Percentiles rank a stretch among this genome's conserved stretches.
Evolutionary conservation across 2,888 invertebrate genomes (phyloP).

Genomic region (Pyrrhia umbra): DNA sequence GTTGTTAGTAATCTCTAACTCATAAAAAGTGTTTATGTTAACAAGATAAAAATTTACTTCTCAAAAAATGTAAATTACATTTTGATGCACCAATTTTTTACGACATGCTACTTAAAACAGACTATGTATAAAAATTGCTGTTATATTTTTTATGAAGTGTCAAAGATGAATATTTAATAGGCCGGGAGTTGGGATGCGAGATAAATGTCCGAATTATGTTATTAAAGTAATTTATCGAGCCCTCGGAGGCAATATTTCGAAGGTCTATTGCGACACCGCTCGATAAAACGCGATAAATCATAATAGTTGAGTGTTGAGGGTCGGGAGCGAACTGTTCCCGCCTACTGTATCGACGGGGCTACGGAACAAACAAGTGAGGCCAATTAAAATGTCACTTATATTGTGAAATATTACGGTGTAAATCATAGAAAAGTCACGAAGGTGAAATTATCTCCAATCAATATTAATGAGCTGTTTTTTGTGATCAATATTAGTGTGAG

Average conservation of each 20-base stretch:
- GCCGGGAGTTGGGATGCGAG: conserved; percentile 20
- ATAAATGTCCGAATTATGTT: conserved; percentile 55
- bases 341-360: conserved; percentile 43
- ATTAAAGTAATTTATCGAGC: conserved; percentile 59
- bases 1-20: conserved; percentile 5
- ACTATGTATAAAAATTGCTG: conserved; percentile 22
- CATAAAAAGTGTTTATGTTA: conserved; percentile 26
- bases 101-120: conserved; percentile 21
- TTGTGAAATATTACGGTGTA: conserved; percentile 63
- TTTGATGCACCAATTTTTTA: conserved; percentile 44
- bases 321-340: conserved; percentile 32
- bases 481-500: conserved; percentile 32
- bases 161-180: conserved; percentile 55
- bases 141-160: conserved; percentile 50
- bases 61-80: conserved; percentile 44
- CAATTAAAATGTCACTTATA: conserved; percentile 66
- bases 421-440: conserved; percentile 65
- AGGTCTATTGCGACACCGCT: conserved; percentile 38
- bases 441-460: conserved; percentile 57
- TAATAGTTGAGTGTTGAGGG: conserved; percentile 31
- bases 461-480: conserved; percentile 65
- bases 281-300: conserved; percentile 58
- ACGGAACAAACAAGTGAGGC: conserved; percentile 54
- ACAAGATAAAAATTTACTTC: conserved; percentile 39
- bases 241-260: conserved; percentile 48